Evolutionary conservation across 2,888 invertebrate genomes (phyloP).

Genomic region (Orthosia gothica): DNA sequence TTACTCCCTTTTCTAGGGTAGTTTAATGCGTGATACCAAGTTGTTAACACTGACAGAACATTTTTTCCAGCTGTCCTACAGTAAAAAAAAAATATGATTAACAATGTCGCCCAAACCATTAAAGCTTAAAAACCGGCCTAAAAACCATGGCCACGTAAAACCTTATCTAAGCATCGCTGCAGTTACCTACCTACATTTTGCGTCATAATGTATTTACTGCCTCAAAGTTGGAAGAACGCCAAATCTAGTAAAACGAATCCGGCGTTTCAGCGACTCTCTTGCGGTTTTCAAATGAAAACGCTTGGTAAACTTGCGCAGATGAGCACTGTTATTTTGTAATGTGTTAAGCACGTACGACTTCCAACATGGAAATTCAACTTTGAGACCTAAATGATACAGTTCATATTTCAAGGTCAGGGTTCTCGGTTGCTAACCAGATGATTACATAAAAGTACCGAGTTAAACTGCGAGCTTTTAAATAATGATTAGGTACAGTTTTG

Average conservation of each 20-base stretch:
- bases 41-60: not conserved
- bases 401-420: not conserved
- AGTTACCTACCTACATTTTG: constrained; percentile 67
- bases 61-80: not conserved
- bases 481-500: constrained; percentile 66
- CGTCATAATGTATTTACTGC: constrained; percentile 76
- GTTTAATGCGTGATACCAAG: not conserved
- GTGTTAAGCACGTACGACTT: constrained; percentile 55
- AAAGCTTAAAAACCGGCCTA: not conserved
- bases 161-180: constrained; percentile 64
- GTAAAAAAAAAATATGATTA: not conserved
- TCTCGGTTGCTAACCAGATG: constrained; percentile 37
- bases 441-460: constrained; percentile 54
- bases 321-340: constrained; percentile 65
- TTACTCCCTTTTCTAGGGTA: too few species aligned
- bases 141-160: constrained; percentile 31
- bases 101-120: not conserved
- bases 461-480: constrained; percentile 67
- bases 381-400: constrained; percentile 9
- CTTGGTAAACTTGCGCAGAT: constrained; percentile 65
- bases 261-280: constrained; percentile 74
- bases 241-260: constrained; percentile 75
- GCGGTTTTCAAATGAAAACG: constrained; percentile 74
- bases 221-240: constrained; percentile 73
- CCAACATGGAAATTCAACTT: constrained; percentile 30